Evolutionary conservation across 2,888 invertebrate species (phyloP).

Genomic region (Cantharis rufa): DNA sequence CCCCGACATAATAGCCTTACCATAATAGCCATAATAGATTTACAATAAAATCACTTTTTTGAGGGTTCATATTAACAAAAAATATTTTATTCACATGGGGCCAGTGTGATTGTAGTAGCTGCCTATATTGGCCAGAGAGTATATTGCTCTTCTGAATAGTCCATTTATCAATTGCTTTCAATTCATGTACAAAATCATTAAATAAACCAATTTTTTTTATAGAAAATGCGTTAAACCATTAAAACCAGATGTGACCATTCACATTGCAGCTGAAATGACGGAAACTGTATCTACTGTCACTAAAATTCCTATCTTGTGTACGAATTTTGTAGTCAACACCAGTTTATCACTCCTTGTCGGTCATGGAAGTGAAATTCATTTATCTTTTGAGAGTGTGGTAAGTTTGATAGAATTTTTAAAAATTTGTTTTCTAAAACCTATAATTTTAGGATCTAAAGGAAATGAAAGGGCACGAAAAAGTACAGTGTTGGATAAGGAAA

Average conservation of each 20-base stretch:
- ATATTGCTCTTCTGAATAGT: too few relatives aligned
- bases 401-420: not conserved
- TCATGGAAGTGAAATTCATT: conserved; percentile 57
- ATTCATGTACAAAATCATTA: too few relatives aligned
- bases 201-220: conserved; percentile 30
- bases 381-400: conserved; percentile 16
- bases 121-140: too few relatives aligned
- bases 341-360: conserved; percentile 59
- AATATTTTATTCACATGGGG: too few relatives aligned
- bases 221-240: conserved; percentile 62
- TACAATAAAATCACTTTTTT: too few relatives aligned
- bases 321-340: conserved; percentile 47
- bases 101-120: too few relatives aligned
- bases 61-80: too few relatives aligned
- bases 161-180: too few relatives aligned
- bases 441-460: conserved; percentile 31
- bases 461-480: conserved; percentile 49
- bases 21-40: too few relatives aligned
- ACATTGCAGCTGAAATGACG: conserved; percentile 62
- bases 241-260: conserved; percentile 66
- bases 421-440: not conserved
- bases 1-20: too few relatives aligned
- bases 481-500: conserved; percentile 57
- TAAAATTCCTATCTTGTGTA: conserved; percentile 62
- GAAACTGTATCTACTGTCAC: conserved; percentile 55